These are phyloP conservation scores for Uria lomvia DNA, from an alignment of 2,113 vertebrate species.

Conservation along the genomic window DNA sequence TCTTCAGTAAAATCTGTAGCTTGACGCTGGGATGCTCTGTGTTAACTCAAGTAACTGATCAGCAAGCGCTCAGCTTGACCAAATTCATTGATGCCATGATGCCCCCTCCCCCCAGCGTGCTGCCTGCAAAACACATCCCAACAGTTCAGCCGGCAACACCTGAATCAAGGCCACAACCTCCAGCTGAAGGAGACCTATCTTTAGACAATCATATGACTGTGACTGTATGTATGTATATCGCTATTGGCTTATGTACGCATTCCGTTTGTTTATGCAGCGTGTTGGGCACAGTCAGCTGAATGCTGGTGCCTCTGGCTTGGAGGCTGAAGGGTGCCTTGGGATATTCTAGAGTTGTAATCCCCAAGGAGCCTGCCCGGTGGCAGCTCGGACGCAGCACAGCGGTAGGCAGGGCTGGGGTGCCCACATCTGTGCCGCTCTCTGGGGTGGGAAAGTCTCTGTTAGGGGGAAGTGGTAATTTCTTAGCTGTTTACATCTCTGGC, in stretches of 20 bases:
- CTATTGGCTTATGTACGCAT: not conserved
- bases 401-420: not conserved
- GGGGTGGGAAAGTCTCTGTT: not conserved
- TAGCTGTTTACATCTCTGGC: not conserved
- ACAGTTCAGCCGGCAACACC: not conserved
- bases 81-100: not conserved
- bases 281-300: not conserved
- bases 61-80: not conserved
- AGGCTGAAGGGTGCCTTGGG: not conserved
- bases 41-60: not conserved
- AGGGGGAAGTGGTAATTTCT: not conserved
- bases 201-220: not conserved
- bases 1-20: not conserved
- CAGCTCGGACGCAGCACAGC: not conserved
- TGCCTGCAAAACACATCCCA: not conserved
- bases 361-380: not conserved
- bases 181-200: conserved; percentile 31
- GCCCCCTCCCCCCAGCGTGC: not conserved
- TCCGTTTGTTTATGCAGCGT: not conserved
- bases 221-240: not conserved
- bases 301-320: not conserved
- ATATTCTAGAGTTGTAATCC: not conserved
- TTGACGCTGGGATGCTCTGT: not conserved
- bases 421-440: not conserved
- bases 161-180: not conserved